A percentile compares a stretch with the other conserved stretches of the same genome.
These are phyloP conservation scores for Nephrotoma flavescens DNA, from an alignment of 2,888 invertebrate species.

Conservation along the genomic window DNA sequence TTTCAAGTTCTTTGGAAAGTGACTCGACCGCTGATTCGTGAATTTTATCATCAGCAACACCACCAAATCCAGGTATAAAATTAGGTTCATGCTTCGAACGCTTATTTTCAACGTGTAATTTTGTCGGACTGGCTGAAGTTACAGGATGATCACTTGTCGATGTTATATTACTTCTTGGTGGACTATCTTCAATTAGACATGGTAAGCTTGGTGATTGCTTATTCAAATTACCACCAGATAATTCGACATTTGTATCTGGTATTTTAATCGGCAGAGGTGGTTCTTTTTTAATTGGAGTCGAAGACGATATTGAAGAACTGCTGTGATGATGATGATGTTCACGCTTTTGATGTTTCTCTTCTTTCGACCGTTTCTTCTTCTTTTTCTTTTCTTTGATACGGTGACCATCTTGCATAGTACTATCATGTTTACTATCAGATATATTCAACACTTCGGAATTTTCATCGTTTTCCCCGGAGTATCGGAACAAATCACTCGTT, in stretches of 20 bases:
- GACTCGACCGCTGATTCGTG: constrained; percentile 70
- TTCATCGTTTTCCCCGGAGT: constrained; percentile 41
- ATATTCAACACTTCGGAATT: constrained; percentile 34
- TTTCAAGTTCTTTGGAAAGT: constrained; percentile 43
- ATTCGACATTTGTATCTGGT: constrained; percentile 21
- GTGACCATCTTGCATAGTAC: constrained; percentile 27
- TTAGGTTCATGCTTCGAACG: constrained; percentile 36
- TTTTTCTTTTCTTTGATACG: constrained; percentile 65
- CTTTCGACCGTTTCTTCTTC: constrained; percentile 70
- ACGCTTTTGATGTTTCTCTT: constrained; percentile 54
- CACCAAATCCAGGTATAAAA: constrained; percentile 53
- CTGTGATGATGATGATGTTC: constrained; percentile 46
- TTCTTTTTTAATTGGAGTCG: constrained; percentile 8
- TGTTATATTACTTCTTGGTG: constrained; percentile 26
- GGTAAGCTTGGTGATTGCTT: constrained; percentile 47
- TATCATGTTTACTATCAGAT: constrained; percentile 19
- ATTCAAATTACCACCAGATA: constrained; percentile 27
- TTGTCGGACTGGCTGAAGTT: constrained; percentile 15
- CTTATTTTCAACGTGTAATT: constrained; percentile 11
- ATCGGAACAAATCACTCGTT: constrained; percentile 39
- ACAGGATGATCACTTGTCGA: constrained; percentile 15
- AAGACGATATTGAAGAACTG: constrained; percentile 14
- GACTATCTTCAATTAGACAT: constrained; percentile 44
- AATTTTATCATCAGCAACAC: constrained; percentile 50
- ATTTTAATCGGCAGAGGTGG: constrained; percentile 9